Evolutionary conservation across 2,113 vertebrate genomes (phyloP), one percentile per base, ranked within the genome.

Genomic region (Verasper variegatus): DNA sequence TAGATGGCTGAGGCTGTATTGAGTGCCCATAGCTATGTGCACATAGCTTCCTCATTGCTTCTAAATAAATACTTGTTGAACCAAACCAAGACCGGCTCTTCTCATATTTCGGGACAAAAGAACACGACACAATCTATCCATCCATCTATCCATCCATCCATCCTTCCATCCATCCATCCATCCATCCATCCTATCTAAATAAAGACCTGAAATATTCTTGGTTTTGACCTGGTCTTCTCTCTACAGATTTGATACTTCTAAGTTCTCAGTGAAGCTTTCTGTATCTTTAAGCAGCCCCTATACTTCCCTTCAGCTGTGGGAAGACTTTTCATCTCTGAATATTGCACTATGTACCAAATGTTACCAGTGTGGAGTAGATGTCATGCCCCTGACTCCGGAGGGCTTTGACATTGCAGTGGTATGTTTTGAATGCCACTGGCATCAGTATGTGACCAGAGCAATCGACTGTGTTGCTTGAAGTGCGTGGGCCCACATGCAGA

Each of bases 401-500:
- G 26, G 58, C 40, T 70, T 27, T 47, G 51, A 64, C 71, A 63
- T 66, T 73, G 71, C 51, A 66, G 55, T 26, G 51, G 58, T 54
- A 24, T 49, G 54, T 74, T 54, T 54, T n/a, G 13, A 10, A 21
- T 8, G 59, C 68, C 61, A 15, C 24, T 17, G 23, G 72, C 37
- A 21, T 64, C 62, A 55, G 31, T 60, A n/a, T 37, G 23, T 74
- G 81, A 71, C 61, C 51, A 58, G 45, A 63, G 14, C n/a, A 31
- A 45, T 65, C 2, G 3, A 57, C 71, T 56, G 76, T 12, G 13
- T 47, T 47, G 45, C 13, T 12, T 42, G 23, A 40, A 75, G 58
- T 71, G 45, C 60, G 65, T 47, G 71, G 76, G 68, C 42, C 51
- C 72, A 65, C 63, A 37, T 51, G 86, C 68, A 76, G 75, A 81